Conservation (phyloP, 2,113 vertebrate species). For the Paracanthobrama guichenoti region DNA sequence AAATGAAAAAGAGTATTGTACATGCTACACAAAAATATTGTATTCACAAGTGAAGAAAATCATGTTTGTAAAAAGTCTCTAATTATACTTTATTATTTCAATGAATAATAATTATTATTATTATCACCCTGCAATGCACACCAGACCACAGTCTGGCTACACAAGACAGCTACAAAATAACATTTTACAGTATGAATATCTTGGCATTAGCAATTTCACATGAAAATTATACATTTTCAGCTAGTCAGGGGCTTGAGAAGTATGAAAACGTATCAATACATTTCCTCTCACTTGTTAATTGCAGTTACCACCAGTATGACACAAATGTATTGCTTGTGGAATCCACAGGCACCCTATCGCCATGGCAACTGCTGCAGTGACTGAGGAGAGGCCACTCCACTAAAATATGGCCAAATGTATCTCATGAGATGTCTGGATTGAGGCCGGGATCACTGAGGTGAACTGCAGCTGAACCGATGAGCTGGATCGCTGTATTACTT, state of each 20-base stretch:
- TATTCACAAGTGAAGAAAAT: background rate
- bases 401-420: conserved; percentile 35
- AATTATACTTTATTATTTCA: background rate
- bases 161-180: background rate
- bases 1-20: too few relatives aligned
- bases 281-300: conserved; percentile 12
- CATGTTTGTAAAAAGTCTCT: background rate
- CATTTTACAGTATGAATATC: background rate
- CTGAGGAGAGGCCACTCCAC: conserved; percentile 25
- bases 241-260: background rate
- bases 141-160: background rate
- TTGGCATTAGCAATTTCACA: background rate
- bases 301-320: background rate
- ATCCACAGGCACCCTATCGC: conserved; percentile 31
- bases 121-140: background rate
- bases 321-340: conserved; percentile 35
- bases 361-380: conserved; percentile 37
- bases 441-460: conserved; percentile 34
- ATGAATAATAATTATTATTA: background rate
- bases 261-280: background rate
- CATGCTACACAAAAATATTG: too few relatives aligned
- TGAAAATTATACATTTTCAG: background rate
- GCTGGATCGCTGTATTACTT: conserved; percentile 33
- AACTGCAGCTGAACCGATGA: conserved; percentile 34
- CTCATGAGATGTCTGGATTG: conserved; percentile 34